These are phyloP conservation scores for Teleiodes luculella DNA, from an alignment of 2,888 invertebrate species.

Conservation along the genomic window DNA sequence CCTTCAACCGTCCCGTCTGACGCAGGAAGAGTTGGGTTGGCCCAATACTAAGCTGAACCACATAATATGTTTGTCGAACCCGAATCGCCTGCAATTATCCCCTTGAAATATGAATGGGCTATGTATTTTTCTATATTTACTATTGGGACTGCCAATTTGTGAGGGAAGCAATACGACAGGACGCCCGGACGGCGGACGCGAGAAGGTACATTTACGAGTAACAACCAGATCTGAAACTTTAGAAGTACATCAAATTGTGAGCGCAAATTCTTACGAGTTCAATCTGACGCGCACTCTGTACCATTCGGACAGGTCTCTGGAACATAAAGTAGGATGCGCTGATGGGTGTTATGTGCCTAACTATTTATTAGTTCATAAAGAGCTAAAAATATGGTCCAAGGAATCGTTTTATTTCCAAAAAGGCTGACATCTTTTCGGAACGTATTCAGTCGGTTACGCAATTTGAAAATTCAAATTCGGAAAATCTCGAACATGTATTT, in stretches of 20 bases:
- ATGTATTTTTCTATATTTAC: neutral
- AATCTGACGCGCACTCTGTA: constrained; percentile 92
- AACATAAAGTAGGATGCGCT: constrained; percentile 74
- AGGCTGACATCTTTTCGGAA: too few relatives aligned
- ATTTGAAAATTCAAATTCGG: too few relatives aligned
- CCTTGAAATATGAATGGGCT: too few relatives aligned
- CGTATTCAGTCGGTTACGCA: too few relatives aligned
- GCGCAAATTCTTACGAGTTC: constrained; percentile 86
- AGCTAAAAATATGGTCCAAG: constrained; percentile 15
- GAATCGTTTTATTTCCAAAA: too few relatives aligned
- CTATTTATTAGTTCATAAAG: constrained; percentile 13
- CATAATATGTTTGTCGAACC: too few relatives aligned
- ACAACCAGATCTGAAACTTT: constrained; percentile 70
- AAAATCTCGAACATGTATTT: too few relatives aligned
- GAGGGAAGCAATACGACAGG: constrained; percentile 65
- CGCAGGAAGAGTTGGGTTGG: too few relatives aligned
- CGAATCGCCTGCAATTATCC: too few relatives aligned
- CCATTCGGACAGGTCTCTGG: constrained; percentile 85
- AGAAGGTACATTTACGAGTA: constrained; percentile 73
- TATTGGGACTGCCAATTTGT: constrained; percentile 64
- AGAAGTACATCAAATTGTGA: constrained; percentile 72
- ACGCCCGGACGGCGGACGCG: constrained; percentile 76
- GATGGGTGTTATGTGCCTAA: constrained; percentile 57
- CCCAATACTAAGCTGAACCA: too few relatives aligned
- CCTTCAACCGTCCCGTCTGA: too few relatives aligned